Evolutionary conservation across 2,888 invertebrate species (phyloP), one percentile per base, ranked within the genome.

Genomic region (Eilema depressum): DNA sequence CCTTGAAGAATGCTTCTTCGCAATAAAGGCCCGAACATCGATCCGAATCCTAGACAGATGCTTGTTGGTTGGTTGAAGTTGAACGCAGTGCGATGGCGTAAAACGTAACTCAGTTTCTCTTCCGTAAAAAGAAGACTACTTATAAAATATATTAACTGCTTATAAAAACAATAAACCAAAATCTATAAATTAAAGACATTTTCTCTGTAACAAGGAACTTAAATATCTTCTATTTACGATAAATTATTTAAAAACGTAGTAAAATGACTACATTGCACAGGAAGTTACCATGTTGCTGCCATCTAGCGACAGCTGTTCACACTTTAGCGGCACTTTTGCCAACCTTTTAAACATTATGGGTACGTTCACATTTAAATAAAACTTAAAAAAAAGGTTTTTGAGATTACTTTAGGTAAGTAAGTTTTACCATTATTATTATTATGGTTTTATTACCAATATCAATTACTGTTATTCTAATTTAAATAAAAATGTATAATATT

Each of bases 21-120:
- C 93, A 96, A 90, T 93, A 96, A 94, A 94, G 96, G 96, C 93
- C 96, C 96, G 94, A 96, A 96, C 96, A 96, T 96, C 96, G 96
- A 96, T 96, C 96, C 96, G 95, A 96, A 94, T 95, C 90, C 90
- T 83, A 91, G 87, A 88, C 89, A 84, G 86, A 88, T 86, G 88
- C 89, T 87, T 88, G 86, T 90, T 88, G 85, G 89, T 93, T 90
- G 91, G 89, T 86, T 66, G 62, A 30, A 14, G 63, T 59, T 85
- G 85, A 83, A 87, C 81, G 82, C 80, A 85, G 84, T 87, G 88
- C 83, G 86, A 89, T 88, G 88, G 86, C 88, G 87, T 85, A 84
- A 83, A 75, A 80, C 74, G 83, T 78, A 80, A 79, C 75, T 76
- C 75, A 81, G 80, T 82, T 83, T 84, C 75, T 82, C 75, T 85